Evolutionary conservation across 2,797 vertebrate species (phyloP).

Genomic region (Sardinella longiceps): DNA sequence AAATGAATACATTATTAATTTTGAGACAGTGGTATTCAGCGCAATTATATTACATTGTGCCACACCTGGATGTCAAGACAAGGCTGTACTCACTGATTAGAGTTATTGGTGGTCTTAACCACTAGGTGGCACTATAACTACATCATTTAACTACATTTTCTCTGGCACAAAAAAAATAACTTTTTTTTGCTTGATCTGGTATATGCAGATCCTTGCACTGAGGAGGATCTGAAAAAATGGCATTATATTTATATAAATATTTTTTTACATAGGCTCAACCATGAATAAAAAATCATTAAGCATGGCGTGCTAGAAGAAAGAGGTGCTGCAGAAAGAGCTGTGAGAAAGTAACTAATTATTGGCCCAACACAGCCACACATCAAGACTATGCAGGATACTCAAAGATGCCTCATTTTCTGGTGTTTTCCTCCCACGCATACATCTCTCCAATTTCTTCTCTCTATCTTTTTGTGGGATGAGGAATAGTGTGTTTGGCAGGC

Average conservation of each 20-base stretch:
- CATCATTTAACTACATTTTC: neutral
- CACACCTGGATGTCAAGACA: neutral
- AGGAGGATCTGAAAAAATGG: too few species aligned
- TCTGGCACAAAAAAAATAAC: neutral
- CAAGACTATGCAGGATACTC: neutral
- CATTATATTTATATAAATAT: too few species aligned
- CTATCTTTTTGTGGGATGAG: neutral
- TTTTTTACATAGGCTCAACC: neutral
- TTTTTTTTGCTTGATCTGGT: neutral
- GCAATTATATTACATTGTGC: neutral
- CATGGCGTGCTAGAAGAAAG: neutral
- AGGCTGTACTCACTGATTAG: neutral
- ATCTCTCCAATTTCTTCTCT: too few species aligned
- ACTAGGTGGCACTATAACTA: constrained; percentile 50
- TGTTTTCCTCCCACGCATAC: neutral
- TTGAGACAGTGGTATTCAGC: neutral
- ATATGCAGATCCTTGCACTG: neutral
- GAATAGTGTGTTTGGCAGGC: too few species aligned
- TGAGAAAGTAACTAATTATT: neutral
- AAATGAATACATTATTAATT: too few species aligned
- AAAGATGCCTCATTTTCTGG: neutral
- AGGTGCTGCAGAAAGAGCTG: neutral
- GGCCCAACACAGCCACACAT: constrained; percentile 3
- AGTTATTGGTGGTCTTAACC: constrained; percentile 24
- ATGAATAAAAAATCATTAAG: neutral